phyloP scores from a whole-genome alignment of 2,797 vertebrate species.

The Falco concolor region DNA sequence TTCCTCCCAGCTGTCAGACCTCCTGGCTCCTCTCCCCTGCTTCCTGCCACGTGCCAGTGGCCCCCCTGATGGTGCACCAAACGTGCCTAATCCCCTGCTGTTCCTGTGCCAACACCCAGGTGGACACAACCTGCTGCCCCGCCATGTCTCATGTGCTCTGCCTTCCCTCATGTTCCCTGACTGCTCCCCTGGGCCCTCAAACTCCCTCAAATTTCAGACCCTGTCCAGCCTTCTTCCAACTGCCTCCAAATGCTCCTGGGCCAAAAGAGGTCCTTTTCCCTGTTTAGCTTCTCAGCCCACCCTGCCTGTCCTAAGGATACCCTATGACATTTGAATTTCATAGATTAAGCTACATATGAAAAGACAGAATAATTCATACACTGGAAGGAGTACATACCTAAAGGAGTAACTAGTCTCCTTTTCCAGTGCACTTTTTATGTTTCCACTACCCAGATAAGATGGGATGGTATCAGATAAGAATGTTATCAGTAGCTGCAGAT shows the following conservation, averaged over 20 bases:
- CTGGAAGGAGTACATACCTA: neutral
- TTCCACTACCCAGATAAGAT: neutral
- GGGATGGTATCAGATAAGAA: neutral
- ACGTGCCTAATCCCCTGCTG: neutral
- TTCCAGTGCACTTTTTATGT: neutral
- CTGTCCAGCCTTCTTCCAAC: neutral
- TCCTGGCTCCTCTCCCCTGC: neutral
- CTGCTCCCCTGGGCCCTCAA: neutral
- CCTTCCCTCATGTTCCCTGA: neutral
- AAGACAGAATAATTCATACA: neutral
- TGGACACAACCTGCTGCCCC: neutral
- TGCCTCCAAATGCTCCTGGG: neutral
- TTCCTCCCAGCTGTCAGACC: neutral
- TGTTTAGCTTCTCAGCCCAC: neutral
- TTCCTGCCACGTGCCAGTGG: neutral
- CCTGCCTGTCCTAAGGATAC: neutral
- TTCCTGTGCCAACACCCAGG: accelerated
- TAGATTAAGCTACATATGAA: neutral
- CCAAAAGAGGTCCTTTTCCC: neutral
- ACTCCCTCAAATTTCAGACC: neutral
- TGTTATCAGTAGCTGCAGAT: neutral
- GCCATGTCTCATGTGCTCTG: accelerated
- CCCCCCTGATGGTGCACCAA: neutral
- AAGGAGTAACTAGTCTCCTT: neutral
- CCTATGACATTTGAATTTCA: neutral